Base-by-base conservation (phyloP, 2,797 vertebrate genomes). In the Pempheris klunzingeri region DNA sequence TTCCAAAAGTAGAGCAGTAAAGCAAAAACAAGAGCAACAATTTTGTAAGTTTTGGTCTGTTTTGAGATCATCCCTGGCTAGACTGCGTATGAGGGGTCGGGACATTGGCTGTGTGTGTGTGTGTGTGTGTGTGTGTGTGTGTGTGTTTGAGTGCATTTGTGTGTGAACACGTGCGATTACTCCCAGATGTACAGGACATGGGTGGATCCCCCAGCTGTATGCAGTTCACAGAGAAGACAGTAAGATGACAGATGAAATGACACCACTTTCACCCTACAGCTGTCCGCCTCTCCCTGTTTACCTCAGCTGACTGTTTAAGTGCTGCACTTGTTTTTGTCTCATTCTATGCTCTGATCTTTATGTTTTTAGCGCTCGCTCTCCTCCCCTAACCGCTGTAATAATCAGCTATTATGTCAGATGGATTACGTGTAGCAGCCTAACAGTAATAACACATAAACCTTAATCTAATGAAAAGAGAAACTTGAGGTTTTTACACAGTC, bases 141-240 rank as follows among this genome's bases (percentile, higher is more conserved):
- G 47, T 39, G 39, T 46, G 77, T 36, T 38, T 69, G 62, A 13
- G 76, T 10, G 28, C 4, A 12, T 80, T 71, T 86, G 84, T 77
- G 86, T 83, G 80, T 74, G 66, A 78, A 81, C 74, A 84, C 14
- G 69, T 89, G 84, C 60, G 75, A 94, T 95, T 87, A 89, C 87
- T 95, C 92, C 93, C 94, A 96, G 93, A 95, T 94, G 94, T 89
- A 79, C 87, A 88, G 85, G 90, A 92, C 85, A 89, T 90, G 93
- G 93, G 93, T 91, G 94, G 91, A 92, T 95, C 93, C 92, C 82
- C 86, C 92, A 93, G 93, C 91, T 94, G 93, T 87, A 90, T 84
- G 77, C 87, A 81, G 88, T 85, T 86, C 85, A 90, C 74, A 81
- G 80, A 79, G 77, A n/a, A 87, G 81, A 87, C 87, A 82, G 79